Percentiles rank a stretch among this genome's conserved stretches.
These are phyloP conservation scores for Cephus rjabovi DNA, from an alignment of 2,888 invertebrate species.

Conservation along the genomic window DNA sequence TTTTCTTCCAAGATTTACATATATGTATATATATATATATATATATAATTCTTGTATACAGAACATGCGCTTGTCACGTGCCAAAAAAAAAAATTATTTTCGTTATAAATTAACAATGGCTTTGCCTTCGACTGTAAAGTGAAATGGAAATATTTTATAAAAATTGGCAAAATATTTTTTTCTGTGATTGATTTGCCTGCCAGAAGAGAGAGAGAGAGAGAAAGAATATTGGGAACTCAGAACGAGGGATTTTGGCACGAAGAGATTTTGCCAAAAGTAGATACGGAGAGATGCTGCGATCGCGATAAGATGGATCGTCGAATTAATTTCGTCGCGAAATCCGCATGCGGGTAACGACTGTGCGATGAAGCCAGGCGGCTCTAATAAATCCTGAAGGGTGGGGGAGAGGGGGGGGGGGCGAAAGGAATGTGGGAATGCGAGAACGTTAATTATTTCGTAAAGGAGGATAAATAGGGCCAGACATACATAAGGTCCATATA, in stretches of 20 bases:
- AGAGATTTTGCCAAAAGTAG: background rate
- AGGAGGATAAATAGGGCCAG: background rate
- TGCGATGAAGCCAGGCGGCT: background rate
- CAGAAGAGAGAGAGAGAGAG: no score
- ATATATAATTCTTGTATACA: no score
- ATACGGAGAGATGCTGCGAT: background rate
- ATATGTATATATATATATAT: no score
- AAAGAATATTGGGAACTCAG: background rate
- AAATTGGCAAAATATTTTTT: background rate
- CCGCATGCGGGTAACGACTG: background rate
- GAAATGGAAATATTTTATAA: background rate
- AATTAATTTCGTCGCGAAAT: background rate
- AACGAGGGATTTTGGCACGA: background rate
- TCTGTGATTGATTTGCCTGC: no score
- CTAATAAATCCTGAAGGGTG: background rate
- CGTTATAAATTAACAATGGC: no score
- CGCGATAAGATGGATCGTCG: background rate
- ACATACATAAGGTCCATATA: background rate
- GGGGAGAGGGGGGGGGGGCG: fast-evolving
- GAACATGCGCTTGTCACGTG: background rate
- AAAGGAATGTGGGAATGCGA: background rate
- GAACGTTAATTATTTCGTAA: background rate
- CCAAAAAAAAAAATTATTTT: background rate
- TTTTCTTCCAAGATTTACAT: no score
- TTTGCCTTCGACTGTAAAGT: background rate